Conservation (phyloP, 2,888 invertebrate genomes). For the Branchinecta sandiegonensis region DNA sequence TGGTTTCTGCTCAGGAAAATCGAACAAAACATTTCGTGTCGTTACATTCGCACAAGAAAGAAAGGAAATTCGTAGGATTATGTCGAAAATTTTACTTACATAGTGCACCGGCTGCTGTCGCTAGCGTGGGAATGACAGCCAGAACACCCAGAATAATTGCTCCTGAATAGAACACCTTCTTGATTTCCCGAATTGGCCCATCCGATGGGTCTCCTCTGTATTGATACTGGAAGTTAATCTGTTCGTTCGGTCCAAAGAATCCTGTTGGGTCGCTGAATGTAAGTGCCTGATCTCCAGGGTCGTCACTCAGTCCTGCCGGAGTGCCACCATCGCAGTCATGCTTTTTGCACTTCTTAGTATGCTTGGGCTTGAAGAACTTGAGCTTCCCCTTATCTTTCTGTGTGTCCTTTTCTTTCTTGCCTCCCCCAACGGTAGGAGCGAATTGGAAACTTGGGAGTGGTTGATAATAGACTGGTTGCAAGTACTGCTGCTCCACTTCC, state of each 20-base stretch:
- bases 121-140: constrained; percentile 18
- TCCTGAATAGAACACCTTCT: constrained; percentile 22
- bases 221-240: constrained; percentile 22
- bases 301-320: background rate
- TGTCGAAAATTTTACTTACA: too few relatives aligned
- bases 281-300: background rate
- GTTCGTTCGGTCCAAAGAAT: constrained; percentile 16
- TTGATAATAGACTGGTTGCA: constrained; percentile 8
- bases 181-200: constrained; percentile 19
- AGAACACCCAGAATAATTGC: constrained; percentile 21
- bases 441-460: constrained; percentile 8
- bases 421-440: background rate
- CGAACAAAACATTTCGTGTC: too few relatives aligned
- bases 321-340: background rate
- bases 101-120: constrained; percentile 20
- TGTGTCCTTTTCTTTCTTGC: background rate
- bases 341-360: background rate
- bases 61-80: too few relatives aligned
- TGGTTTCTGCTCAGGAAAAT: too few relatives aligned
- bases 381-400: background rate
- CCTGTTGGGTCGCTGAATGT: background rate
- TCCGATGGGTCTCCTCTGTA: constrained; percentile 21
- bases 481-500: background rate
- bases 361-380: background rate
- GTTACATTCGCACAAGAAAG: too few relatives aligned